Evolutionary conservation across 1,140 invertebrate species (phyloP), one percentile per base, ranked within the genome.

Genomic region (Maconellicoccus hirsutus): DNA sequence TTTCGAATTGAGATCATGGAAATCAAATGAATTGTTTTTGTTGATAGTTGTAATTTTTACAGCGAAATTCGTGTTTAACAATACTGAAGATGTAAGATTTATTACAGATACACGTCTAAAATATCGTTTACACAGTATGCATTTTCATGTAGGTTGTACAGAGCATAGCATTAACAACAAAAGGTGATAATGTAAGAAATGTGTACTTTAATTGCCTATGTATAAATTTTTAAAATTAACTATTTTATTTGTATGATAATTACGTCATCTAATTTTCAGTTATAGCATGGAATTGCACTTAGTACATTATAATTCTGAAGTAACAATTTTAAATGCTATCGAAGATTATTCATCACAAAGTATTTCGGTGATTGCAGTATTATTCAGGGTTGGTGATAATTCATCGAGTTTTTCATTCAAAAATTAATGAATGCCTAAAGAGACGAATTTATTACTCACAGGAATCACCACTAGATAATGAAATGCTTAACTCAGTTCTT

Each of bases 71-170:
- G n/a, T 16, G 2, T 52, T 52, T 16, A 52, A 52, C n/a, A 52
- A 52, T 16, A 52, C 42, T 6, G 3, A 52, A 4, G 42, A 52
- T 52, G 42, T 52, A 16, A 3, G n/a, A 52, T 52, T 52, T 19
- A 16, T 8, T 16, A 8, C 42, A 4, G 42, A 16, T 8, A 16
- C 6, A 52, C 10, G n/a, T 52, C 6, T 4, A 3, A 19, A 16
- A 8, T 52, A 85, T 76, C 75, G 81, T 10, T 79, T 90, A 59
- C 81, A 86, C 33, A 86, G 89, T 76, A 81, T 91, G 25, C 90
- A 92, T 75, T 85, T 92, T 75, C 90, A 92, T 76, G 91, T 89
- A 87, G 10, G 61, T 19, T 83, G 84, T 70, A 88, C 88, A 0
- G 90, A 92, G 76, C 90, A 92, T 76, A 86, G 83, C 0, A 81